phyloP scores from a whole-genome alignment of 2,888 invertebrate species.

The Amphipoea oculea region DNA sequence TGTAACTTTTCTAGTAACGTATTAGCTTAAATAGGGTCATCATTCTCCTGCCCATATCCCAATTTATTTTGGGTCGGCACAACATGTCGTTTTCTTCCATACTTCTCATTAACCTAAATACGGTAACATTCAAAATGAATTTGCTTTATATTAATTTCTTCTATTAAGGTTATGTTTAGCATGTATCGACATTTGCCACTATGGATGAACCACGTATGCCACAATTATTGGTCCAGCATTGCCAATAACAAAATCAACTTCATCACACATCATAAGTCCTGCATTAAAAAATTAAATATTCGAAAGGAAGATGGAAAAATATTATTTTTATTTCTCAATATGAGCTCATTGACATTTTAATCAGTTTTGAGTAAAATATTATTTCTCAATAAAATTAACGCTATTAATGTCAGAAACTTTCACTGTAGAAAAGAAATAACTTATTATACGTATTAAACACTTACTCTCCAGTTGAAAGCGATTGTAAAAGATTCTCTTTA shows the following conservation, averaged over 20 bases:
- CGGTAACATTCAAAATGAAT: background rate
- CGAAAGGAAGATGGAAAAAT: too few relatives aligned
- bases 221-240: background rate
- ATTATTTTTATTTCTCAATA: background rate
- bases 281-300: background rate
- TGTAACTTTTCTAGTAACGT: background rate
- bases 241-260: background rate
- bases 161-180: background rate
- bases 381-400: background rate
- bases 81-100: background rate
- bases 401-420: background rate
- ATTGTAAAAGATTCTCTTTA: constrained; percentile 84
- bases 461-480: constrained; percentile 81
- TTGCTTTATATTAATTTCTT: background rate
- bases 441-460: constrained; percentile 60
- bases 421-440: constrained; percentile 1
- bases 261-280: background rate
- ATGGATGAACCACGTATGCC: background rate
- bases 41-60: background rate
- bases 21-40: background rate
- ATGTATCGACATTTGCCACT: background rate
- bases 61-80: background rate
- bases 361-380: background rate
- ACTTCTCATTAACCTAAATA: background rate
- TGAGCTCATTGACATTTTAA: too few relatives aligned